Evolutionary conservation across 2,888 invertebrate species (phyloP), one percentile per base, ranked within the genome.

Genomic region (Orchesella flavescens): DNA sequence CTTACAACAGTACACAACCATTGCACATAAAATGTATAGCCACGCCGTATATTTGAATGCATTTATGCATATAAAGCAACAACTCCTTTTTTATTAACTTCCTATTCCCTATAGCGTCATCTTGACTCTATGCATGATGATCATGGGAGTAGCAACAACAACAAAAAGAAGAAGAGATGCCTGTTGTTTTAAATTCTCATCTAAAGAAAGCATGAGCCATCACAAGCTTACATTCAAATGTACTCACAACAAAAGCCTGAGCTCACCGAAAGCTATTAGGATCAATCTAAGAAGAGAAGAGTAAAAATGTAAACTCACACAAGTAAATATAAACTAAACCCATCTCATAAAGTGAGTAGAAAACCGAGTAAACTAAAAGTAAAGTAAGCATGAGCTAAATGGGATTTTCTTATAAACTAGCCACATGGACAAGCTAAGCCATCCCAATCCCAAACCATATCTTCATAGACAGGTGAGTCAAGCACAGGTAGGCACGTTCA

Each of bases 391-490:
- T 19, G 57, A 77, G 71, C 63, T 61, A 78, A 78, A 63, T 78
- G 78, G 59, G 63, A 63, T 78, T 63, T 78, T 63, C 43, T 78
- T n/a, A n/a, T n/a, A 49, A 78, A 78, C 77, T 71, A 78, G 78
- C 78, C 71, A 72, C 78, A 49, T 66, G 23, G 49, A 12, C 23
- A 49, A n/a, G n/a, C n/a, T n/a, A n/a, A n/a, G n/a, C n/a, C n/a
- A n/a, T n/a, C n/a, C 24, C 15, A 5, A 49, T 43, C 46, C 43
- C 63, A 72, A 73, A 57, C 73, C 79, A n/a, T n/a, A n/a, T n/a
- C n/a, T n/a, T n/a, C n/a, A n/a, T n/a, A 80, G 79, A 73, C 72
- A 80, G 72, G 66, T 80, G 73, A 80, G 79, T 80, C 79, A 73
- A 65, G 57, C 65, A 17, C 24, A 63, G 43, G 57, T 15, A 73